A percentile compares a stretch with the other conserved stretches of the same genome.
Evolutionary conservation across 2,888 invertebrate species (phyloP).

Genomic region (Mythimna pallens): DNA sequence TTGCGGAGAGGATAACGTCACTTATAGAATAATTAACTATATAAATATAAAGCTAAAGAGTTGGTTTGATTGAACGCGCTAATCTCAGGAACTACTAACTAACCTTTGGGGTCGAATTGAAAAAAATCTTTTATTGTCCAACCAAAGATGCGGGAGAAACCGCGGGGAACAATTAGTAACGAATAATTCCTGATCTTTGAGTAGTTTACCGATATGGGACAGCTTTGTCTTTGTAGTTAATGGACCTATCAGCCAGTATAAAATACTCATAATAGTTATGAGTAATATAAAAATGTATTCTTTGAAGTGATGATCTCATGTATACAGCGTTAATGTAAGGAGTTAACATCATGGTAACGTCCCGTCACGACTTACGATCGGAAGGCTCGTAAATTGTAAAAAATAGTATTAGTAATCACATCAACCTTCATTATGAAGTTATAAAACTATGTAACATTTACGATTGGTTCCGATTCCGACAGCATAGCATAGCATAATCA

Average conservation of each 20-base stretch:
- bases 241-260: background rate
- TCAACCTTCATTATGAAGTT: slow-evolving; percentile 7
- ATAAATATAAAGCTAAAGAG: no score
- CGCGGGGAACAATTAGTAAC: background rate
- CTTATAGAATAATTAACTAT: no score
- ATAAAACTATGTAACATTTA: background rate
- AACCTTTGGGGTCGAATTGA: no score
- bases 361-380: slow-evolving; percentile 24
- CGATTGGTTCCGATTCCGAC: no score
- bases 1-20: no score
- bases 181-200: background rate
- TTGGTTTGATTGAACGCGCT: no score
- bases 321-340: slow-evolving; percentile 4
- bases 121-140: no score
- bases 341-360: slow-evolving; percentile 16
- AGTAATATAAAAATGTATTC: slow-evolving; percentile 1
- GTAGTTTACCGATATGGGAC: slow-evolving; percentile 4
- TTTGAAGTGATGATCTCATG: slow-evolving; percentile 35
- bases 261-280: background rate
- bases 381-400: slow-evolving; percentile 9
- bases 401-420: slow-evolving; percentile 3
- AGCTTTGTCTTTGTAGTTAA: background rate
- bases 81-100: no score
- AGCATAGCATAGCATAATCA: no score
- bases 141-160: no score